Evolutionary conservation across 2,797 vertebrate species (phyloP), one percentile per base, ranked within the genome.

Genomic region (Champsocephalus esox): DNA sequence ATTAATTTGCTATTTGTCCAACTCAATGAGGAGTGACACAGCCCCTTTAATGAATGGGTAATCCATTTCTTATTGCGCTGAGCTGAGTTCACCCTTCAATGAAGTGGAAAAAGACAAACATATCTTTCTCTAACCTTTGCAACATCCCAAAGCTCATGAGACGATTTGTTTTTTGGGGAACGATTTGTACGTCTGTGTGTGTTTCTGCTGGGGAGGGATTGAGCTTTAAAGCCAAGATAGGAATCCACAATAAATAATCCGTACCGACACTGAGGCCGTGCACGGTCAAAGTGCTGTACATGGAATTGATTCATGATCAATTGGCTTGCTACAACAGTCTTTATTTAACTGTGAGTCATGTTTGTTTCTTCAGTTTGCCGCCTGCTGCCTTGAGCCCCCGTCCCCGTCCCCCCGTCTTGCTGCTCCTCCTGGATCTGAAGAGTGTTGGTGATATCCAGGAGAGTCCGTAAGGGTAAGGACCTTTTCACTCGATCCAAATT

Each of bases 1-100:
- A 93, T 92, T 89, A 92, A 92, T 93, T 93, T 92, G 92, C 92
- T 94, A 91, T 93, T 94, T 93, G 92, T 93, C 92, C 92, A 91
- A 92, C 77, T 87, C 93, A 91, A 91, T 93, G 93, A 93, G 88
- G 93, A 94, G 91, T 93, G 92, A 93, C 93, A 82, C 88, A 90
- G 88, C 86, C 77, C 65, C 79, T 87, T 85, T 89, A 93, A 92
- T 92, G 92, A 93, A 90, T 76, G 83, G 86, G 87, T 92, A 91
- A 93, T 94, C 89, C 87, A 88, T 92, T 93, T 92, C 86, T 89
- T 86, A 89, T 86, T 90, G 90, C 90, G 66, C 80, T 46, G 86
- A 89, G 89, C 85, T 66, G 80, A 90, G 86, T 88, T 93, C 89
- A 90, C 90, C 87, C 89, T 92, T 93, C 92, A 90, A 59, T 89